Evolutionary conservation across 1,140 invertebrate genomes (phyloP), one percentile per base, ranked within the genome.

Genomic region (Drosophila dunni): DNA sequence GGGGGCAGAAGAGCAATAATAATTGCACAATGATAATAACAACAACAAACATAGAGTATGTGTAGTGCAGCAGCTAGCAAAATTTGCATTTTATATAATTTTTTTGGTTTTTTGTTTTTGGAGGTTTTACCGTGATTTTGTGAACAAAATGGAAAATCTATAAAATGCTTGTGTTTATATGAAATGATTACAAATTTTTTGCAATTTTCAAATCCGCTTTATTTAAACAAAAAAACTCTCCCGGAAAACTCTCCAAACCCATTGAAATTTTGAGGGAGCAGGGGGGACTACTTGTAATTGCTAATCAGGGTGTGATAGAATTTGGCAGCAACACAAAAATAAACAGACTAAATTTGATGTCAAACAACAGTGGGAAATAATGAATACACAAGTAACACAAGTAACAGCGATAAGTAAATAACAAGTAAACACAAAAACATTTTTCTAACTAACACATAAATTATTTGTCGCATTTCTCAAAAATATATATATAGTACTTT

Each of bases 371-470:
- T 73, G 60, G 56, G 33, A 75, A 64, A 62, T 57, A 40, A 46
- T 61, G 45, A 56, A 61, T 61, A 48, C 36, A n/a, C n/a, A n/a
- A n/a, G n/a, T n/a, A 85, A 86, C 84, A 82, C 67, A 89, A 85
- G 54, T 36, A 64, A 88, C 70, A 78, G 62, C 60, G 54, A 79
- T 69, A 89, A 89, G 73, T 77, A 74, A 86, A 82, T 62, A 88
- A 74, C 73, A 20, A 62, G 57, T 57, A 68, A 81, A 82, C 78
- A 88, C 66, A 85, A 85, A 81, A 79, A 81, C 81, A 85, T 85
- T 78, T 81, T 60, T 80, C 75, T 78, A 85, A 75, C 78, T 85
- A 86, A 86, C 82, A 86, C 79, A 86, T 86, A 81, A 85, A 71
- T 78, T 75, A 85, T 72, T 68, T 79, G 67, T 45, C 58, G 66